Percentiles rank a stretch among this genome's conserved stretches.
Evolutionary conservation across 2,113 vertebrate species (phyloP).

Genomic region (Calidris pygmaea): DNA sequence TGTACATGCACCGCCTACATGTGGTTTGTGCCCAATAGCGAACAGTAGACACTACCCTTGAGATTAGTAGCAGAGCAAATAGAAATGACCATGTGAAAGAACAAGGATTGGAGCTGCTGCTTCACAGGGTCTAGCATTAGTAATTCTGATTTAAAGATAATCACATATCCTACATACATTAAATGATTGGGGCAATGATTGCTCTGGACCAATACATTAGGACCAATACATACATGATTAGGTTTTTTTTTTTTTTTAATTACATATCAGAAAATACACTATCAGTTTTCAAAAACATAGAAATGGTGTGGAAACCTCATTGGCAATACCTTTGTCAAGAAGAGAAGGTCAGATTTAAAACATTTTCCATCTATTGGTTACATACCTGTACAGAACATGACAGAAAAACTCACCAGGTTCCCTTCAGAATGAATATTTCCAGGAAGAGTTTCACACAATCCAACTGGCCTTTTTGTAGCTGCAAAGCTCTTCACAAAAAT

Average conservation of each 20-base stretch:
- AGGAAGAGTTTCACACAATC: background rate
- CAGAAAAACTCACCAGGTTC: background rate
- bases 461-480: background rate
- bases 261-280: background rate
- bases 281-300: background rate
- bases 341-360: background rate
- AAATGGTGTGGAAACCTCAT: background rate
- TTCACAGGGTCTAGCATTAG: background rate
- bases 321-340: background rate
- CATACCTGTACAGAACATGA: background rate
- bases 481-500: background rate
- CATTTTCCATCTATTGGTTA: background rate
- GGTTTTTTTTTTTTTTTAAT: background rate
- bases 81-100: background rate
- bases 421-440: background rate
- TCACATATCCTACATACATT: accelerated
- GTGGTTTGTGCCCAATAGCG: background rate
- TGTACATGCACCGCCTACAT: background rate
- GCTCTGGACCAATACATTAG: background rate
- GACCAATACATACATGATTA: too few species aligned
- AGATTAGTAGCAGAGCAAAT: background rate
- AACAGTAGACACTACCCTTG: background rate
- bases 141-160: background rate
- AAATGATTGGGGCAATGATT: background rate
- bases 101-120: background rate